Conservation (phyloP, 2,797 vertebrate genomes). For the Phataginus tetradactyla region DNA sequence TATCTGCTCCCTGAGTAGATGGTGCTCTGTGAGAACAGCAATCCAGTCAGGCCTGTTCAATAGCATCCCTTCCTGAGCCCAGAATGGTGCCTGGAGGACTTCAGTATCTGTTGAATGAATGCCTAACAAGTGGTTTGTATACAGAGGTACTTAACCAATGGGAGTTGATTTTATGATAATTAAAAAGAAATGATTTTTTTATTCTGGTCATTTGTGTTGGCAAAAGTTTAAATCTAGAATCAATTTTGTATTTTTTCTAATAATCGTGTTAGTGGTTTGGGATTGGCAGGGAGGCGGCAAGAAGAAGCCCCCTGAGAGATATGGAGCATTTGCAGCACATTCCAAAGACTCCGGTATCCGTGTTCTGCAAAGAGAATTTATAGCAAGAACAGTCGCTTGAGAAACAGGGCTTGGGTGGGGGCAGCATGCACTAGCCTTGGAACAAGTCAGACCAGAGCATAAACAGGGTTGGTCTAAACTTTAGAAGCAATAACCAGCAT, state of each 20-base stretch:
- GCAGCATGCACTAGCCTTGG: background rate
- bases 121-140: background rate
- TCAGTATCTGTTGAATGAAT: background rate
- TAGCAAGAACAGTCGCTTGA: background rate
- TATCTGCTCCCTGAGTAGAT: background rate
- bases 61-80: background rate
- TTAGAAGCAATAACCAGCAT: background rate
- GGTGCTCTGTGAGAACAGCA: background rate
- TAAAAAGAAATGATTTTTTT: background rate
- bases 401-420: background rate
- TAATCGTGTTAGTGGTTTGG: background rate
- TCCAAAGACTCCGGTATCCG: background rate
- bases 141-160: background rate
- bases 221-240: conserved; percentile 30
- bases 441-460: background rate
- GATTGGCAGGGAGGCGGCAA: background rate
- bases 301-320: background rate
- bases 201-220: background rate
- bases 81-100: accelerated
- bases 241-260: background rate
- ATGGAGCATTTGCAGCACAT: background rate
- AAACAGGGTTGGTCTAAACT: background rate
- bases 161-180: background rate
- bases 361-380: background rate
- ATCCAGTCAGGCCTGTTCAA: background rate